phyloP scores from a whole-genome alignment of 2,113 vertebrate genomes.

The Conger conger region DNA sequence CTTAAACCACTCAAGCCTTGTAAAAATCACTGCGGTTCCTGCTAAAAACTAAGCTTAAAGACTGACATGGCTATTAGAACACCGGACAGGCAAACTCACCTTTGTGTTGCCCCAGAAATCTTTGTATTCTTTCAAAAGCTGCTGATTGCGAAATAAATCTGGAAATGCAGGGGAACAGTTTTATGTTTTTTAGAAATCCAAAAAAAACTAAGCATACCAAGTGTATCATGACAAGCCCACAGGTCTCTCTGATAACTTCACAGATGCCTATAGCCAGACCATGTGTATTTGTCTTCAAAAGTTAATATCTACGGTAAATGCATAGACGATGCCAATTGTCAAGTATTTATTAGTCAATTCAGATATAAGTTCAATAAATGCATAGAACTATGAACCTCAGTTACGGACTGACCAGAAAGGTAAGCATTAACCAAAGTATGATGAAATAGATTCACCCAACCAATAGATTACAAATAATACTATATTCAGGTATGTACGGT shows the following conservation, averaged over 20 bases:
- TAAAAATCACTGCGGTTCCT: neutral
- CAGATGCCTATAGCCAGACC: neutral
- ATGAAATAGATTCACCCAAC: no score
- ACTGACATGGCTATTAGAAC: no score
- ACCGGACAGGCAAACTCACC: constrained; percentile 66
- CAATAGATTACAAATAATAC: no score
- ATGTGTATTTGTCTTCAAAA: neutral
- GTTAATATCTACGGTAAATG: neutral
- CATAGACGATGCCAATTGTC: neutral
- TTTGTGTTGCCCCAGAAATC: constrained; percentile 96
- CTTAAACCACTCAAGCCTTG: neutral
- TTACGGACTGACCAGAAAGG: no score
- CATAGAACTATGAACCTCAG: no score
- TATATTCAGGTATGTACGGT: neutral
- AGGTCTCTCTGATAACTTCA: neutral
- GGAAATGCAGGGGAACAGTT: constrained; percentile 10
- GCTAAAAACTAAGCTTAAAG: neutral
- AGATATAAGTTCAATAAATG: no score
- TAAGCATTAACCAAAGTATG: no score
- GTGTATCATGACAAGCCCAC: no score
- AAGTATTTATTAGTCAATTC: no score
- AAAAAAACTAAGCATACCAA: neutral
- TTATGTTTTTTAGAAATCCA: neutral
- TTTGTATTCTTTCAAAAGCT: constrained; percentile 89
- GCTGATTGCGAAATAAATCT: constrained; percentile 93